Conservation (phyloP, 2,888 invertebrate genomes). For the Cosmia pyralina region DNA sequence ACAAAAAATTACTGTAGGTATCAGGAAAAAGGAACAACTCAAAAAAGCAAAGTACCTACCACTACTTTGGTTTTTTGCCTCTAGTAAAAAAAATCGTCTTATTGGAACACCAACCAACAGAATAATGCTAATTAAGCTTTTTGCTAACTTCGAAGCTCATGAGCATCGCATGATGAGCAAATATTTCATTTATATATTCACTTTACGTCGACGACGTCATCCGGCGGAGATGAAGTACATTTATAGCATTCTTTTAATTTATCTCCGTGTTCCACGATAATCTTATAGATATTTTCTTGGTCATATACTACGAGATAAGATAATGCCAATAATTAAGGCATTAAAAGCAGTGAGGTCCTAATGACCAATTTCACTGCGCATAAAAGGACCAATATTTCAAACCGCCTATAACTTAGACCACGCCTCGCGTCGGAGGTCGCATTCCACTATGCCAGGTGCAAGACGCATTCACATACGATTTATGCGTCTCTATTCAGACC, state of each 20-base stretch:
- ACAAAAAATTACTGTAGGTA: too few species aligned
- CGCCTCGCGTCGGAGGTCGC: conserved; percentile 67
- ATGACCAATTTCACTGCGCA: background rate
- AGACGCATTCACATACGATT: conserved; percentile 73
- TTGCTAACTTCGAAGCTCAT: background rate
- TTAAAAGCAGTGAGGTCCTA: background rate
- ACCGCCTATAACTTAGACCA: conserved; percentile 58
- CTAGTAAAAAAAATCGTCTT: background rate
- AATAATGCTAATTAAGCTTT: background rate
- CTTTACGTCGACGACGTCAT: conserved; percentile 22
- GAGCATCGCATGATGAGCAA: conserved; percentile 2
- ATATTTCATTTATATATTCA: conserved; percentile 11
- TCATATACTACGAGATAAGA: background rate
- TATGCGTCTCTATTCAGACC: conserved; percentile 65
- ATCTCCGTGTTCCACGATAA: background rate
- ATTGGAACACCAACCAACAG: background rate
- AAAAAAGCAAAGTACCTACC: too few species aligned
- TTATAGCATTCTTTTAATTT: conserved; percentile 8
- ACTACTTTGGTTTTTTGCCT: too few species aligned
- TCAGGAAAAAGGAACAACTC: too few species aligned
- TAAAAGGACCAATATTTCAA: conserved; percentile 1
- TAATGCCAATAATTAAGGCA: background rate
- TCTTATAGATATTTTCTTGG: background rate
- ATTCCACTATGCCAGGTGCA: conserved; percentile 84
- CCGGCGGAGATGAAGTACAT: conserved; percentile 1